Conservation (phyloP, 1,140 invertebrate genomes). For the Meloidogyne exigua region DNA sequence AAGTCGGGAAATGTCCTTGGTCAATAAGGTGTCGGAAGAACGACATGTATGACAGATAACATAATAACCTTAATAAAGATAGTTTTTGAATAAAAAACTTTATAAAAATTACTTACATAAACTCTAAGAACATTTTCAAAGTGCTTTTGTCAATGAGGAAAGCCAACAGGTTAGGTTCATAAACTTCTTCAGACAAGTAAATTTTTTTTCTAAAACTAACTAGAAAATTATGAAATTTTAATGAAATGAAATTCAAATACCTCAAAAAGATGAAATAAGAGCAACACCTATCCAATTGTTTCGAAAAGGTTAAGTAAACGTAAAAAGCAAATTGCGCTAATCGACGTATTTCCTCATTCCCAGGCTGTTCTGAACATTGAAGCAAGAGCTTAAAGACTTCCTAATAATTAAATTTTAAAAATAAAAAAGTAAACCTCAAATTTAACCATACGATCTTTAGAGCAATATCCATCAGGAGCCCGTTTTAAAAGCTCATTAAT, state of each 20-base stretch:
- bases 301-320: conserved; percentile 31
- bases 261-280: conserved; percentile 42
- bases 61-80: no score
- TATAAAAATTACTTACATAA: no score
- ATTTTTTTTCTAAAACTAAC: conserved; percentile 3
- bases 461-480: background rate
- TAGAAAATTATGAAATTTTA: background rate
- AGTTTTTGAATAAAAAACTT: no score
- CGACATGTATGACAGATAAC: conserved; percentile 98
- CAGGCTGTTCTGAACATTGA: conserved; percentile 11
- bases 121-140: no score
- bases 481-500: conserved; percentile 3
- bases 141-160: conserved; percentile 42
- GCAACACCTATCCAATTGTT: conserved; percentile 30
- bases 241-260: conserved; percentile 1
- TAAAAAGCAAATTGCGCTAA: conserved; percentile 17
- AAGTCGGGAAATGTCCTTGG: no score
- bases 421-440: conserved; percentile 4
- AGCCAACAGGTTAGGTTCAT: conserved; percentile 43
- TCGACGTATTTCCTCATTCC: conserved; percentile 4
- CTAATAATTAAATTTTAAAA: conserved; percentile 29
- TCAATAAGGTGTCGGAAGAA: no score
- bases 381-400: conserved; percentile 12
- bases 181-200: conserved; percentile 17
- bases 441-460: background rate